phyloP scores from a whole-genome alignment of 2,797 vertebrate genomes.

The Chromobotia macracanthus region DNA sequence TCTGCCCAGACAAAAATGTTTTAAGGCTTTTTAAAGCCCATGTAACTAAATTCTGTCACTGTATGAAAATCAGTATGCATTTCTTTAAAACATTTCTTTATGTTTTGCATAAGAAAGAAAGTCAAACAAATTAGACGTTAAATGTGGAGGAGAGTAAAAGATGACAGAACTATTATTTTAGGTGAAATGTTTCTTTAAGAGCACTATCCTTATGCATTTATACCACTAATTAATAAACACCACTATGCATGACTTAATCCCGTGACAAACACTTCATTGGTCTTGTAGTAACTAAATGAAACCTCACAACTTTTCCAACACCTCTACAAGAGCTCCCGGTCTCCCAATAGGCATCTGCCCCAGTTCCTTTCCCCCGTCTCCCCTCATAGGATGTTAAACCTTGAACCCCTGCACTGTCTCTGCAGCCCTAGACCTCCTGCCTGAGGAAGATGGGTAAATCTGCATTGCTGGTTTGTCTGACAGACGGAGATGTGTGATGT shows the following conservation, averaged over 20 bases:
- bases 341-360: constrained; percentile 14
- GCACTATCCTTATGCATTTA: background rate
- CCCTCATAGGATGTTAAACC: constrained; percentile 6
- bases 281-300: background rate
- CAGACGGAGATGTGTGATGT: constrained; percentile 47
- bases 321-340: background rate
- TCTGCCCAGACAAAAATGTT: background rate
- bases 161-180: background rate
- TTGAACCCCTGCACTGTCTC: constrained; percentile 22
- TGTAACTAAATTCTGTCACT: background rate
- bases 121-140: background rate
- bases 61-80: background rate
- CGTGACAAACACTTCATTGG: background rate
- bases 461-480: constrained; percentile 58
- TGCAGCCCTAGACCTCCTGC: constrained; percentile 42
- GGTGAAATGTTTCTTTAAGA: background rate
- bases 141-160: background rate
- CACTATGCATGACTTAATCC: background rate
- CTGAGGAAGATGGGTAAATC: constrained; percentile 50
- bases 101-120: background rate
- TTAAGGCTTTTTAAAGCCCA: background rate
- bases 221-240: background rate
- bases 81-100: background rate
- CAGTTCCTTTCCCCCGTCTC: background rate
- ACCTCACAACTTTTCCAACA: background rate